Percentiles rank a stretch among this genome's conserved stretches.
Evolutionary conservation across 2,888 invertebrate species (phyloP).

Genomic region (Byasa hedistus): DNA sequence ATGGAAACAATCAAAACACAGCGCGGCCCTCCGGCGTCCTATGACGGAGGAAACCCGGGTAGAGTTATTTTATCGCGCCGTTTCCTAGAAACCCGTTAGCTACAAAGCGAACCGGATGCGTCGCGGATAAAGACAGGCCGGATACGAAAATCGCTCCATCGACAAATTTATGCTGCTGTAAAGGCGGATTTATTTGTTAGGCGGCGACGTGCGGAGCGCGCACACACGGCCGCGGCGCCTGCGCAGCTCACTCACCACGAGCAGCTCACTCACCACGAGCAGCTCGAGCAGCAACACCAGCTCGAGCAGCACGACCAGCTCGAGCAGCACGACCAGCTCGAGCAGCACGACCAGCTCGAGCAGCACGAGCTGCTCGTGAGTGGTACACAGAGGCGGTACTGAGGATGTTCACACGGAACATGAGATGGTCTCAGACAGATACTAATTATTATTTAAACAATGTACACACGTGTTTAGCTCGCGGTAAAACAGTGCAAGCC

Average conservation of each 20-base stretch:
- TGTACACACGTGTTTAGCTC: too few relatives aligned
- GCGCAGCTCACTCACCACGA: background rate
- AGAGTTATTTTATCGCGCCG: constrained; percentile 37
- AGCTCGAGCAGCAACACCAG: too few relatives aligned
- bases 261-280: too few relatives aligned
- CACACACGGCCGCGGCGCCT: constrained; percentile 38
- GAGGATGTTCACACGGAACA: too few relatives aligned
- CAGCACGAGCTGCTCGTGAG: too few relatives aligned
- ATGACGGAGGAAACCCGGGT: constrained; percentile 23
- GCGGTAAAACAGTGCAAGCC: too few relatives aligned
- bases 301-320: too few relatives aligned
- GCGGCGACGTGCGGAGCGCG: constrained; percentile 61
- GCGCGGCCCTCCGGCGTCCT: constrained; percentile 3
- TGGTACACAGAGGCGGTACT: too few relatives aligned
- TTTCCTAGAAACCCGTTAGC: constrained; percentile 44
- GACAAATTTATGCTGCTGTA: constrained; percentile 77
- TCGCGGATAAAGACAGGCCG: constrained; percentile 61
- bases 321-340: too few relatives aligned
- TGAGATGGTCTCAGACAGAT: too few relatives aligned
- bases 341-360: too few relatives aligned
- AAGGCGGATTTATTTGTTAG: constrained; percentile 69
- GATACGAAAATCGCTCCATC: constrained; percentile 72
- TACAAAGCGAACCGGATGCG: constrained; percentile 61
- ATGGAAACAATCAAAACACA: background rate
- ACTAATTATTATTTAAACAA: too few relatives aligned